Percentiles rank a stretch among this genome's conserved stretches.
Conservation (phyloP, 2,797 vertebrate genomes). For the Scolopax rusticola region DNA sequence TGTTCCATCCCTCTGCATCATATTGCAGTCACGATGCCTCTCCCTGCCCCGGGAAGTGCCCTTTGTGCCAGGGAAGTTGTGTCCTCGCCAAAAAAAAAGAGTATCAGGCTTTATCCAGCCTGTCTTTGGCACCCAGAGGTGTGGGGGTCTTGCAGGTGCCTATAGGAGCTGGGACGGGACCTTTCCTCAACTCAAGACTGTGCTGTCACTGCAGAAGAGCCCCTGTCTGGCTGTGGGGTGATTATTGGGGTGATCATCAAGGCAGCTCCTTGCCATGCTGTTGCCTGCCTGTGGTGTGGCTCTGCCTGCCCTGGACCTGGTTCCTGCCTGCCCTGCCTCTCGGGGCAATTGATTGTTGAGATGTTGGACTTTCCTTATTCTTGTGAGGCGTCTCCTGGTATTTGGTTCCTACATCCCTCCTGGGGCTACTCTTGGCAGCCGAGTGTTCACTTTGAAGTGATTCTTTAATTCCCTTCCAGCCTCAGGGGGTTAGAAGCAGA, state of each 20-base stretch:
- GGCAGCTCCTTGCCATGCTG: not conserved
- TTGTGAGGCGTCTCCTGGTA: not conserved
- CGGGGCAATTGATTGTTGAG: fast-evolving
- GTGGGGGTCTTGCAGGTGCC: not conserved
- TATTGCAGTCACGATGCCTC: fast-evolving
- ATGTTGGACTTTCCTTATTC: not conserved
- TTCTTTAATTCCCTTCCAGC: not conserved
- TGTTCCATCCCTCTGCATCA: not conserved
- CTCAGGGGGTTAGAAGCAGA: not conserved
- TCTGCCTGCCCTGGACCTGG: not conserved
- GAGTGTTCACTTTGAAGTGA: not conserved
- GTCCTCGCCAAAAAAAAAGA: not conserved
- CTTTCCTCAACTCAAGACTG: not conserved
- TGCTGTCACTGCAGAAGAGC: fast-evolving
- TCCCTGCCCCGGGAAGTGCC: not conserved
- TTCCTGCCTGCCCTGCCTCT: not conserved
- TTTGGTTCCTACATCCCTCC: not conserved
- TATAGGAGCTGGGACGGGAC: not conserved
- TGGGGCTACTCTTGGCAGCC: not conserved
- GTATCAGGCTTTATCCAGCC: not conserved
- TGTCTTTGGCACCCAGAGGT: not conserved
- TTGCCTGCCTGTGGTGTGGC: fast-evolving
- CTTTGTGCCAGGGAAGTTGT: not conserved
- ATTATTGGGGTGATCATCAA: no score
- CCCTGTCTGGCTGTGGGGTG: not conserved